A percentile compares a stretch with the other conserved stretches of the same genome.
These are phyloP conservation scores for Nemopilema nomurai DNA, from an alignment of 30 jellyfish, hydroid and myxozoan genomes.

Conservation along the genomic window DNA sequence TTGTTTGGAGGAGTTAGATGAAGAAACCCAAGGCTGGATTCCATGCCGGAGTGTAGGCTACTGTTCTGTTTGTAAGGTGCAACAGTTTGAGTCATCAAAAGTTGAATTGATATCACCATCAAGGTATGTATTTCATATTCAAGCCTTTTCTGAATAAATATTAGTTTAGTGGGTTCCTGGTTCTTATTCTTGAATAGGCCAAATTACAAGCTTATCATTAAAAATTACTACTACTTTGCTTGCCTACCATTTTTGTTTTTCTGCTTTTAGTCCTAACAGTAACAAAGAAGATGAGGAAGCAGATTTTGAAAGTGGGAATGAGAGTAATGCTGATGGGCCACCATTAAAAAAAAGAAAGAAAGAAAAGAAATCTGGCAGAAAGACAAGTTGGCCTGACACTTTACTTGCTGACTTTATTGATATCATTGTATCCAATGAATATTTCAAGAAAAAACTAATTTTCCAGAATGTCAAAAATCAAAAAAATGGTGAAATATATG, in stretches of 20 bases:
- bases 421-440: slow-evolving; percentile 49
- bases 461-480: slow-evolving; percentile 42
- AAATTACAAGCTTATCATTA: background rate
- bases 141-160: slow-evolving; percentile 11
- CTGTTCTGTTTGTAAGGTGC: slow-evolving; percentile 57
- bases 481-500: slow-evolving; percentile 51
- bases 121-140: slow-evolving; percentile 51
- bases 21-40: slow-evolving; percentile 55
- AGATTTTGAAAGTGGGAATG: slow-evolving; percentile 10
- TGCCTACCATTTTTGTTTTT: background rate
- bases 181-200: background rate
- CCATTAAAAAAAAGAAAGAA: slow-evolving; percentile 3
- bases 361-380: slow-evolving; percentile 48
- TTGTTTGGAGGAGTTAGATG: slow-evolving; percentile 55
- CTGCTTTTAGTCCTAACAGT: background rate
- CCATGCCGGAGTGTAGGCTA: slow-evolving; percentile 55
- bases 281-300: background rate
- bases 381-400: slow-evolving; percentile 48
- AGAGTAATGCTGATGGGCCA: slow-evolving; percentile 16
- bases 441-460: slow-evolving; percentile 49
- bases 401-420: slow-evolving; percentile 43
- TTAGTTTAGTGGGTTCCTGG: slow-evolving; percentile 13
- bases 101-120: slow-evolving; percentile 32
- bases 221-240: background rate
- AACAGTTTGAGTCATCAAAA: slow-evolving; percentile 35